These are phyloP conservation scores for Dioctria linearis DNA, from an alignment of 2,888 invertebrate genomes.

Conservation along the genomic window DNA sequence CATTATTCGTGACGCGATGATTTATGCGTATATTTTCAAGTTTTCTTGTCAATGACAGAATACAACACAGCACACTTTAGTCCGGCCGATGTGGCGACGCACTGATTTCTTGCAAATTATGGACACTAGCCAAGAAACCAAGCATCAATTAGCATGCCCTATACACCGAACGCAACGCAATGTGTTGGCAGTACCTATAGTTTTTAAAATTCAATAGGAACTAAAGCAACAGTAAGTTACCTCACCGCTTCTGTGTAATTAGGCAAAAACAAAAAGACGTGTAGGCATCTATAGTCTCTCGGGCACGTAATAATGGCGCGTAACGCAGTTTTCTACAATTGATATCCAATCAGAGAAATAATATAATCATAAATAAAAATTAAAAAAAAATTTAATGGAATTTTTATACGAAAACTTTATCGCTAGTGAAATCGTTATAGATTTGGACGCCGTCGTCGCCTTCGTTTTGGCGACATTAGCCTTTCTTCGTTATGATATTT, in stretches of 20 bases:
- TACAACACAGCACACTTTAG: background rate
- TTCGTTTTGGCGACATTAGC: too few species aligned
- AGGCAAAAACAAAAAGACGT: slow-evolving; percentile 13
- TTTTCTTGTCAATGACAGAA: slow-evolving; percentile 14
- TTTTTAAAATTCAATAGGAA: slow-evolving; percentile 10
- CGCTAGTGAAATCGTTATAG: too few species aligned
- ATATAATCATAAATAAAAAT: too few species aligned
- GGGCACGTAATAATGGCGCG: background rate
- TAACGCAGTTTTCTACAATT: slow-evolving; percentile 9
- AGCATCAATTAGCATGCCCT: slow-evolving; percentile 11
- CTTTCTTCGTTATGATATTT: too few species aligned
- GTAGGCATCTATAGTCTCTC: slow-evolving; percentile 8
- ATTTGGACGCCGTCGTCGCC: too few species aligned
- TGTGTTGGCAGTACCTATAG: background rate
- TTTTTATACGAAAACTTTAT: too few species aligned
- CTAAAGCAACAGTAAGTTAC: background rate
- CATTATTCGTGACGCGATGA: slow-evolving; percentile 12
- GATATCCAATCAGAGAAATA: background rate
- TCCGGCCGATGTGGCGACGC: background rate
- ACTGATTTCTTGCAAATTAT: slow-evolving; percentile 38
- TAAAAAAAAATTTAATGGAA: too few species aligned
- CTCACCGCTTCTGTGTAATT: background rate
- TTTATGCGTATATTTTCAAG: slow-evolving; percentile 23
- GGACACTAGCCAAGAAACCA: slow-evolving; percentile 20
- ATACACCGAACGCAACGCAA: background rate